Base-by-base conservation (phyloP, 2,888 invertebrate species). In the Altica lythri region DNA sequence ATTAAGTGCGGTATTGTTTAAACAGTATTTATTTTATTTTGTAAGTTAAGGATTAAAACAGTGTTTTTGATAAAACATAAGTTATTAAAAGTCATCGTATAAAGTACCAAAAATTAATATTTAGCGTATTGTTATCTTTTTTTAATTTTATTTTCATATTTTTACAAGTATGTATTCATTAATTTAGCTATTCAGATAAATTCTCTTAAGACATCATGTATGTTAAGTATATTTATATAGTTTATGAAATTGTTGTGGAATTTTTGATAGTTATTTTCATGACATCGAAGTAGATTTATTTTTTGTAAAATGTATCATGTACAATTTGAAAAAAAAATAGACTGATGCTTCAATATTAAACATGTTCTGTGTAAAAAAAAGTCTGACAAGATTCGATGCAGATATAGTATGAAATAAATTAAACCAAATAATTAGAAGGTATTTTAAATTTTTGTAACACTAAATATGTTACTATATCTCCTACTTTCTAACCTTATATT, bases 171-270 rank as follows among this genome's bases (percentile, higher is more conserved):
- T n/a, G n/a, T n/a, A n/a, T n/a, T n/a, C n/a, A n/a, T n/a, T n/a
- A n/a, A n/a, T 34, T 13, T 49, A 40, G 49, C 42, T n/a, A 32
- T 40, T 49, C 40, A 45, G 18, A 49, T 40, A 30, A 55, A 52
- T 53, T 50, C 55, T 52, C 45, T 38, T 53, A 48, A 46, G 43
- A 42, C 35, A 42, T 30, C 29, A 34, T 37, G 43, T 54, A 54
- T 60, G 60, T 63, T 63, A 58, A 53, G 59, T 60, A 60, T 61
- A 60, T 63, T 57, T 63, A 63, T 65, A 65, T 63, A 63, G 63
- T 64, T 62, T 63, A 63, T 62, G 59, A 59, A 51, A 46, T 58
- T 55, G 57, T 57, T 56, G 59, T 64, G 64, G 64, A 64, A 64
- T 66, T 66, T 66, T 66, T 66, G 64, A 64, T 52, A 45, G 29